Evolutionary conservation across 1,140 invertebrate genomes (phyloP), one percentile per base, ranked within the genome.

Genomic region (Babylonia areolata): DNA sequence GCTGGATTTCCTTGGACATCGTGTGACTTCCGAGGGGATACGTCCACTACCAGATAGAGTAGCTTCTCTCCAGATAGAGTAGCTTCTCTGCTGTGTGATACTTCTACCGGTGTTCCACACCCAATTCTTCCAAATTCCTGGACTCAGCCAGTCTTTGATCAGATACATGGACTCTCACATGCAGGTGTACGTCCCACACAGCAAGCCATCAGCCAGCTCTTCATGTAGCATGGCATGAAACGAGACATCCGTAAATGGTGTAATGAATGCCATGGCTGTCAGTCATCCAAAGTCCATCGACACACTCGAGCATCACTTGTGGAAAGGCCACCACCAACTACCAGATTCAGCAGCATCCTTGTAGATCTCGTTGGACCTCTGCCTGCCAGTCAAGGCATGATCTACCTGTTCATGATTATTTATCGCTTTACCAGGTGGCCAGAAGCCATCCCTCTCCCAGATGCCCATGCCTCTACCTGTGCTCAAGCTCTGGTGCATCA

Each of bases 351-450:
- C 1, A 93, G 95, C 82, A 87, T 95, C 0, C 94, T 96, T 88
- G 87, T 95, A 0, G 95, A 96, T 89, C 90, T 96, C 0, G 90
- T 95, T 12, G 94, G 94, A 0, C 95, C 94, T 0, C 78, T 95
- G 2, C 94, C 94, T 37, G 81, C 84, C 6, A 89, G 89, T 0
- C 37, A 92, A 20, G 93, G 90, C 23, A 91, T 85, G 69, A 64
- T 37, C 28, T 95, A 95, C 85, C 87, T 89, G 28, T 87, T 95
- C 2, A 95, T 95, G 0, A 79, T 46, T 31, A 64, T 83, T 40
- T 51, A 90, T 92, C 12, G 71, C n/a, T 87, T 87, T 37, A 85
- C 86, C 31, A 75, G 93, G 95, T 2, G 94, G 95, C 84, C 84
- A 94, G 11, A 88, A 81, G 88, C 95, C 92, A 86, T 94, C 94